Percentiles rank a stretch among this genome's conserved stretches.
phyloP scores from a whole-genome alignment of 1,140 invertebrate species.

The Drosophila ohnishii region DNA sequence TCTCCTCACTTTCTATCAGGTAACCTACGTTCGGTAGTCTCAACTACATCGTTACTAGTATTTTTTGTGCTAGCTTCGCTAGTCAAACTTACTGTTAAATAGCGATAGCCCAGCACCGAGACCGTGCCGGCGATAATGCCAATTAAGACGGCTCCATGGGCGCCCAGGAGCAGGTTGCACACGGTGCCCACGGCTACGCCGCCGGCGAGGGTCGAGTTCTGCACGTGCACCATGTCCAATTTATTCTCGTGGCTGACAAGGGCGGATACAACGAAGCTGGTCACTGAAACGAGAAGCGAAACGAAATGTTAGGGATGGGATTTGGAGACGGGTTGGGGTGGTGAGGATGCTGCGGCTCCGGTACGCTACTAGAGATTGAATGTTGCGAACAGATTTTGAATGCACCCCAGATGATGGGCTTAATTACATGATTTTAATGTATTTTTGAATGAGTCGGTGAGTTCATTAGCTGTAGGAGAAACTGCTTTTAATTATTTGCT shows the following conservation, averaged over 20 bases:
- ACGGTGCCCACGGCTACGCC: conserved; percentile 86
- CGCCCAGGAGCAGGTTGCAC: conserved; percentile 92
- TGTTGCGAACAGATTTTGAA: conserved; percentile 18
- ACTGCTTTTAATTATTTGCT: neutral
- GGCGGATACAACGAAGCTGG: conserved; percentile 92
- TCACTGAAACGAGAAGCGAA: conserved; percentile 85
- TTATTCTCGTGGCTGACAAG: conserved; percentile 90
- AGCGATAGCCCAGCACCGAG: conserved; percentile 93
- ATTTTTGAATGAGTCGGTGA: conserved; percentile 32
- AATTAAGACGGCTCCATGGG: conserved; percentile 92
- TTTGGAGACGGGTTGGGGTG: neutral
- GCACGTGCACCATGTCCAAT: conserved; percentile 95
- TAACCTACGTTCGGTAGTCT: neutral
- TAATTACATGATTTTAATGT: conserved; percentile 49
- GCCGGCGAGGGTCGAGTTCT: conserved; percentile 95
- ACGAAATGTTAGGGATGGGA: neutral
- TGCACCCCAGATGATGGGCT: conserved; percentile 12
- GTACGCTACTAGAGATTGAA: conserved; percentile 18
- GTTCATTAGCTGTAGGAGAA: conserved; percentile 22
- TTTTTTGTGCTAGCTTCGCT: conserved; percentile 14
- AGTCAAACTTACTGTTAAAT: conserved; percentile 89
- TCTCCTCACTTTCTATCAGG: neutral
- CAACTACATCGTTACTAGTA: neutral
- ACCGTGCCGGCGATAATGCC: conserved; percentile 91
- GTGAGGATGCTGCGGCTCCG: conserved; percentile 10